Conservation (phyloP, 2,888 invertebrate genomes). For the Calameuta idolon region DNA sequence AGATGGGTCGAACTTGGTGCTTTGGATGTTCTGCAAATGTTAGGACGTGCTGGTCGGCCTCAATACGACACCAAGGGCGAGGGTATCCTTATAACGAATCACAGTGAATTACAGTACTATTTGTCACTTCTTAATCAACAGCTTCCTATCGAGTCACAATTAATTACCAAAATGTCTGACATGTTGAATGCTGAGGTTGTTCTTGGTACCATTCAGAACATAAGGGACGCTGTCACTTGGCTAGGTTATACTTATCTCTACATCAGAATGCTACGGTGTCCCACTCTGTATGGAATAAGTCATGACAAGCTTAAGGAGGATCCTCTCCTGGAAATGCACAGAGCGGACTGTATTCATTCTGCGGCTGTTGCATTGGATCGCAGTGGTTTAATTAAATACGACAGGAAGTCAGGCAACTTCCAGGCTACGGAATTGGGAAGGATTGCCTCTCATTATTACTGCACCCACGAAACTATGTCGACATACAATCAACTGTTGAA, state of each 20-base stretch:
- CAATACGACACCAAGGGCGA: constrained; percentile 96
- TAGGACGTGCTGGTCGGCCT: constrained; percentile 97
- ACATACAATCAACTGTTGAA: constrained; percentile 97
- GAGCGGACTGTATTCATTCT: constrained; percentile 96
- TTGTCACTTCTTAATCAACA: constrained; percentile 97
- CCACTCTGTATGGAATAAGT: constrained; percentile 87
- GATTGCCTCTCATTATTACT: constrained; percentile 98
- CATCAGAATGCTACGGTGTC: constrained; percentile 92
- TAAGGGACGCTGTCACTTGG: constrained; percentile 93
- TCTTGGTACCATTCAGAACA: constrained; percentile 91
- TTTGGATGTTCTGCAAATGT: constrained; percentile 97
- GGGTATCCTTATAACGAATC: constrained; percentile 97
- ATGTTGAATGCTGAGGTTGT: constrained; percentile 99
- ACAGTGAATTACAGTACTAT: constrained; percentile 98
- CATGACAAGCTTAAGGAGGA: constrained; percentile 84
- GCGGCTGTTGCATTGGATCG: constrained; percentile 92
- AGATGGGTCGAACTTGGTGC: constrained; percentile 98
- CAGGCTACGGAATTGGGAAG: constrained; percentile 95
- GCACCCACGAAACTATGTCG: constrained; percentile 96
- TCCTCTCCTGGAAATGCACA: constrained; percentile 84
- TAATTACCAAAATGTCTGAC: constrained; percentile 92
- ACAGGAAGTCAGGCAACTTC: constrained; percentile 89
- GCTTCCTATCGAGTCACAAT: constrained; percentile 96
- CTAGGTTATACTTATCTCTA: constrained; percentile 97
- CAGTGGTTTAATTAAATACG: constrained; percentile 95